A percentile compares a stretch with the other conserved stretches of the same genome.
Conservation (phyloP, 92 coral and sea anemone species). For the Porites cylindrica region DNA sequence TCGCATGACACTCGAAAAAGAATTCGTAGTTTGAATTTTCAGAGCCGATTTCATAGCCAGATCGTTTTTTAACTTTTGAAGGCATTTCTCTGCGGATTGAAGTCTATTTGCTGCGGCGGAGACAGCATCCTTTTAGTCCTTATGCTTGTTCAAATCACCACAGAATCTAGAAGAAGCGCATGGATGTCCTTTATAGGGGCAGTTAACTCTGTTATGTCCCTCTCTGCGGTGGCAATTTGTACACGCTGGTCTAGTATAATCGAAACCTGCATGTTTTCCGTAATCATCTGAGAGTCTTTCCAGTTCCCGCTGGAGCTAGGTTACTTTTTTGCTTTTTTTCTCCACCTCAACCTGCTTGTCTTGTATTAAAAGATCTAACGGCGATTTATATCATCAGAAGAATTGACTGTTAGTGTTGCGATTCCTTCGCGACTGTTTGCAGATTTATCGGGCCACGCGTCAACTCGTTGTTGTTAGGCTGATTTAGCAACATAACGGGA, state of each 20-base stretch:
- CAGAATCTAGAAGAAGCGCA: constrained; percentile 34
- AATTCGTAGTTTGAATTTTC: constrained; percentile 29
- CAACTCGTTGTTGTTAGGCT: background rate
- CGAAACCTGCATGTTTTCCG: constrained; percentile 16
- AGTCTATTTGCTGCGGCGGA: constrained; percentile 17
- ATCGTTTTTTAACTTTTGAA: constrained; percentile 3
- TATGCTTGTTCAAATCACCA: constrained; percentile 50
- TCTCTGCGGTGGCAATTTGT: constrained; percentile 29
- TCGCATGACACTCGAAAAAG: constrained; percentile 24
- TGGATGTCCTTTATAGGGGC: constrained; percentile 26
- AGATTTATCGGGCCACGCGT: too few relatives aligned
- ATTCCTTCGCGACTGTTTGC: too few relatives aligned
- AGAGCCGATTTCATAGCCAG: constrained; percentile 37
- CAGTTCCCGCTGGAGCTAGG: constrained; percentile 21
- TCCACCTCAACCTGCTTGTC: constrained; percentile 45
- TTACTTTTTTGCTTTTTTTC: constrained; percentile 42
- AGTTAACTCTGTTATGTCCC: constrained; percentile 36
- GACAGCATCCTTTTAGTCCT: constrained; percentile 41
- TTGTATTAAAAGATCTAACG: constrained; percentile 38
- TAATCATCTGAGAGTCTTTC: constrained; percentile 28
- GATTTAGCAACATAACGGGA: too few relatives aligned
- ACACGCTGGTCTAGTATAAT: constrained; percentile 41
- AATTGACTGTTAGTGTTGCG: background rate
- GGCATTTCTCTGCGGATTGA: constrained; percentile 14
- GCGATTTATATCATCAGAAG: constrained; percentile 21